Evolutionary conservation across 2,797 vertebrate species (phyloP).

Genomic region (Molossus molossus): DNA sequence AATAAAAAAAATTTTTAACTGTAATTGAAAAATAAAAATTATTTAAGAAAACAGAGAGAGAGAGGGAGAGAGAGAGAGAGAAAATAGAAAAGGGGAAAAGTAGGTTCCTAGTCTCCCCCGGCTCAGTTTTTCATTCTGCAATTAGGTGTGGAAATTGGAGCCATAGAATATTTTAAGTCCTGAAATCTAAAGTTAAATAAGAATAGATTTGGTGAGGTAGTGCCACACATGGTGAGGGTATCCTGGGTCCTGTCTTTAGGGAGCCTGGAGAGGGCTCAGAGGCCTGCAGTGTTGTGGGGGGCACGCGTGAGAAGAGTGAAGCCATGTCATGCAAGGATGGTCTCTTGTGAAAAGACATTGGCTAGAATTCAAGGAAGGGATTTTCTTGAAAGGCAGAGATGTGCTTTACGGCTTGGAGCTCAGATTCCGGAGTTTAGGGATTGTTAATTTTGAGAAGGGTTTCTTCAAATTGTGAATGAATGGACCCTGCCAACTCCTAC

Average conservation of each 20-base stretch:
- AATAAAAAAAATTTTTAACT: background rate
- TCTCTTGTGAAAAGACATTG: background rate
- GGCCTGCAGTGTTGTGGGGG: background rate
- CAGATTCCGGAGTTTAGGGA: background rate
- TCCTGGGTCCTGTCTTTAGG: background rate
- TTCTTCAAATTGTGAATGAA: background rate
- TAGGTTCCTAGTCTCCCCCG: background rate
- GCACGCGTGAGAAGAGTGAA: background rate
- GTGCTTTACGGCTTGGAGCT: background rate
- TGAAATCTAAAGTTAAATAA: background rate
- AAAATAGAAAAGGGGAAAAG: background rate
- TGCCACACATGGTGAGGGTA: background rate
- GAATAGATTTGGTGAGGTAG: background rate
- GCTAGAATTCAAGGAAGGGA: background rate
- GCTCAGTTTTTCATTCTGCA: slow-evolving; percentile 25
- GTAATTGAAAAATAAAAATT: background rate
- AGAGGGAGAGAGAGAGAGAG: background rate
- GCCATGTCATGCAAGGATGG: background rate
- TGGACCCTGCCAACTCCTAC: background rate
- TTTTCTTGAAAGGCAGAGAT: background rate
- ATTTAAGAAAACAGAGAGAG: background rate
- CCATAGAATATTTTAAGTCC: background rate
- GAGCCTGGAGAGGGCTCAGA: background rate
- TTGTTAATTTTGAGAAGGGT: background rate
- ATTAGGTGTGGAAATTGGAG: background rate